A percentile compares a stretch with the other conserved stretches of the same genome.
Conservation (phyloP, 2,797 vertebrate genomes). For the Arvicola amphibius region DNA sequence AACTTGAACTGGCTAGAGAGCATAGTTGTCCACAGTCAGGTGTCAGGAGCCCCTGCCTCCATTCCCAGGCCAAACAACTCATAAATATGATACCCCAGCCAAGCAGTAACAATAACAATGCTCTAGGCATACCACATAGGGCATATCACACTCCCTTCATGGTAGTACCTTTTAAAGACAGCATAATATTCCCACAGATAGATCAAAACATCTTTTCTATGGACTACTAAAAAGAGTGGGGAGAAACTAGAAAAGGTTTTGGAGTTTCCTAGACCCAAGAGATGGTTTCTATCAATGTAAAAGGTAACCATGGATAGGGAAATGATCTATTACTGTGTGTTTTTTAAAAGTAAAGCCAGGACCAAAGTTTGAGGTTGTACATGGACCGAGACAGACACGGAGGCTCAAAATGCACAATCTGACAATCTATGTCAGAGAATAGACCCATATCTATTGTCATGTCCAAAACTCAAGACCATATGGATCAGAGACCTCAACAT, state of each 20-base stretch:
- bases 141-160: not conserved
- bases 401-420: not conserved
- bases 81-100: not conserved
- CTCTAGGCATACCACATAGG: not conserved
- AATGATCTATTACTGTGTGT: not conserved
- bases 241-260: not conserved
- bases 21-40: no score
- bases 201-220: not conserved
- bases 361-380: not conserved
- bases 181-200: not conserved
- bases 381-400: not conserved
- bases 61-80: not conserved
- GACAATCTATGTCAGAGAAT: no score
- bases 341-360: not conserved
- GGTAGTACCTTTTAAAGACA: not conserved
- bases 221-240: not conserved
- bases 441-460: no score
- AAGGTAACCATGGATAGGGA: not conserved
- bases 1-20: not conserved
- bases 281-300: not conserved
- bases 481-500: no score
- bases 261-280: not conserved
- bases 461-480: no score
- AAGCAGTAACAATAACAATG: not conserved
- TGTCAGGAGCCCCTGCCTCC: not conserved